These are phyloP conservation scores for Pipistrellus pygmaeus DNA, from an alignment of 2,797 vertebrate species.

Conservation along the genomic window DNA sequence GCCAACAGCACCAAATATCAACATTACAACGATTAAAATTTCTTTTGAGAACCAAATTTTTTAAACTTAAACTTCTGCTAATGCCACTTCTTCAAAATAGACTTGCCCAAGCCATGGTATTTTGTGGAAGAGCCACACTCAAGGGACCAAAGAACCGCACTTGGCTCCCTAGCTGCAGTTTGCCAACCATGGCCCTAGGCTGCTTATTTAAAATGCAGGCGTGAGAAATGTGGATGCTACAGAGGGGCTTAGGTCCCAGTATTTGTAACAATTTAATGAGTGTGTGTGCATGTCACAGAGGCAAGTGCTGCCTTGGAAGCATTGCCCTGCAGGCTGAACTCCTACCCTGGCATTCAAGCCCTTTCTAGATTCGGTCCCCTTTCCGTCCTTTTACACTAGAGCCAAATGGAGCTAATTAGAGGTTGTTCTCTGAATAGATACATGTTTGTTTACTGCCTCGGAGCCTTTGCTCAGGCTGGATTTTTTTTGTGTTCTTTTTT, in stretches of 20 bases:
- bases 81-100: too few species aligned
- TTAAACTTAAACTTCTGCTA: too few species aligned
- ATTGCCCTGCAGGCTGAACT: too few species aligned
- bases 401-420: background rate
- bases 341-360: background rate
- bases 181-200: too few species aligned
- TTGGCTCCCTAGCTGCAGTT: too few species aligned
- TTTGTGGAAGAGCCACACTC: too few species aligned
- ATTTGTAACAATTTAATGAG: background rate
- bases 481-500: background rate
- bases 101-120: too few species aligned
- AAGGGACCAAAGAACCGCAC: too few species aligned
- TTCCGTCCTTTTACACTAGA: background rate
- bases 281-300: fast-evolving
- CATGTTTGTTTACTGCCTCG: background rate
- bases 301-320: background rate
- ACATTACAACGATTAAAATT: too few species aligned
- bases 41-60: too few species aligned
- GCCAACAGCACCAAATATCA: too few species aligned
- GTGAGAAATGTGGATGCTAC: background rate
- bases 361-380: background rate
- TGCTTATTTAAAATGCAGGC: background rate
- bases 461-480: background rate
- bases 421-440: background rate
- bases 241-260: fast-evolving